Evolutionary conservation across 2,797 vertebrate species (phyloP).

Genomic region (Sitta carolinensis): DNA sequence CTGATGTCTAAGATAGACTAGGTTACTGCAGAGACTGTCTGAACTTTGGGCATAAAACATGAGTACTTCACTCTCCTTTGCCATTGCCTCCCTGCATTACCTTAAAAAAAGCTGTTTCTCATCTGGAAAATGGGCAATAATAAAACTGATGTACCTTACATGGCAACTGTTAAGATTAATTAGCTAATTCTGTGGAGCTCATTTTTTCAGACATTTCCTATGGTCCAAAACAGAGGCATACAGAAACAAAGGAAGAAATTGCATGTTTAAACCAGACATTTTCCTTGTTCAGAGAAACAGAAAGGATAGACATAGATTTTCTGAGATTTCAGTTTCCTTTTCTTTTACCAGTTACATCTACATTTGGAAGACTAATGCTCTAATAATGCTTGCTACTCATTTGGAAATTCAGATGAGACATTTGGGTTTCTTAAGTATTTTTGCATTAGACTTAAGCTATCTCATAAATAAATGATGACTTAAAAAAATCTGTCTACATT

Average conservation of each 20-base stretch:
- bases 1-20: neutral
- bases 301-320: neutral
- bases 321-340: constrained; percentile 18
- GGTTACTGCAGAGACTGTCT: neutral
- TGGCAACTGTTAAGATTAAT: constrained; percentile 7
- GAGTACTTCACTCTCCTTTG: neutral
- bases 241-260: neutral
- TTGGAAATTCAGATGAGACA: constrained; percentile 64
- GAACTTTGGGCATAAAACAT: neutral
- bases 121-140: neutral
- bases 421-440: constrained; percentile 59
- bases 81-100: neutral
- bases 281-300: neutral
- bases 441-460: constrained; percentile 59
- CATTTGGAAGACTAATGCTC: constrained; percentile 59
- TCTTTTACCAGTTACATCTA: neutral
- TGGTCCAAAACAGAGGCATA: neutral
- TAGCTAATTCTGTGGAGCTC: neutral
- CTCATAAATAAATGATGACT: constrained; percentile 59
- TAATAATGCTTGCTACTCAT: constrained; percentile 56
- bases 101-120: neutral
- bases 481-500: constrained; percentile 52
- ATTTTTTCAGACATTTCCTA: neutral
- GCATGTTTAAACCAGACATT: neutral
- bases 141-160: neutral